Base-by-base conservation (phyloP, 1,140 invertebrate species). In the Acromyrmex heyeri region DNA sequence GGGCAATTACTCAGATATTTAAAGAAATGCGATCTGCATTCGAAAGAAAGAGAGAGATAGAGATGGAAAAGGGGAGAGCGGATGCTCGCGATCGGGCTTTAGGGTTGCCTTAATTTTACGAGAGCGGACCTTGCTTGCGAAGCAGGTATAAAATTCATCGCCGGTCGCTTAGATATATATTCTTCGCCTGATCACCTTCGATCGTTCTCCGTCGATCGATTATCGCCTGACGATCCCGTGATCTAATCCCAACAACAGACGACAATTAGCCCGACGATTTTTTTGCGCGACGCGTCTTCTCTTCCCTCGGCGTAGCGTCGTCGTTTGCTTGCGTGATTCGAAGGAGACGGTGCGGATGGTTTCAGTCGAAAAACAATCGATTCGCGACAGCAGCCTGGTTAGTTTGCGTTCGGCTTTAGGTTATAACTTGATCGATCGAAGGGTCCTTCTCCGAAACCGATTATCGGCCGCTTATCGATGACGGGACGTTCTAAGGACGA, bases 191-290 rank as follows among this genome's bases (percentile, higher is more conserved):
- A 38, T 83, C 79, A 75, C 55, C 57, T 75, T 83, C 55, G 55
- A 73, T 83, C 69, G 38, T 38, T 83, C 55, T 75, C 16, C 48
- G 27, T 57, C 62, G 77, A 73, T 50, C 79, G 79, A 82, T 82
- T 82, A 83, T 24, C 24, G 69, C 55, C 38, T 61, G 72, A 83
- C 55, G 34, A n/a, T 44, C 24, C 12, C 7, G 8, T 48, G 34
- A 64, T 79, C 86, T 72, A 73, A 59, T 82, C 67, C 69, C 30
- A 24, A 53, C 77, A 55, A 38, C 48, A 21, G 48, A 55, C 79
- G 79, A 83, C 79, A 83, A 83, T 83, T 83, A 83, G 69, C n/a
- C n/a, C 38, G 79, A 18, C 7, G 6, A 73, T 83, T 75, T 83
- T 83, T 83, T 73, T 75, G 79, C 69, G 38, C 69, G 79, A 73